Conservation (phyloP, 2,888 invertebrate species). For the Ethmia dodecea region DNA sequence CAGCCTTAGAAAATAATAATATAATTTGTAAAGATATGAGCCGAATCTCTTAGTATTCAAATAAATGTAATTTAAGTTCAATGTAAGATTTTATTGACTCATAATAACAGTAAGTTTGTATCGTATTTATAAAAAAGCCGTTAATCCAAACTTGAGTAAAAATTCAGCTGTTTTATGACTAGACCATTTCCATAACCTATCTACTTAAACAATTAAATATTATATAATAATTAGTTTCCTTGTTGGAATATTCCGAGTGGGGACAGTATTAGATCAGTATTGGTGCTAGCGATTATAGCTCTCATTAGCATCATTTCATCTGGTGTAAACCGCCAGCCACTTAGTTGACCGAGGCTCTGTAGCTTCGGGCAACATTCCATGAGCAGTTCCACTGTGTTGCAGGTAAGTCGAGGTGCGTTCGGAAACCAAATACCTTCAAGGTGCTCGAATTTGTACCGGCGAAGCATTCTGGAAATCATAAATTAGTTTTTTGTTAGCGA, state of each 20-base stretch:
- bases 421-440: slow-evolving; percentile 85
- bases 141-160: no score
- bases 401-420: slow-evolving; percentile 80
- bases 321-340: slow-evolving; percentile 81
- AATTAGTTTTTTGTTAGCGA: no score
- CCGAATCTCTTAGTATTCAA: no score
- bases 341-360: slow-evolving; percentile 80
- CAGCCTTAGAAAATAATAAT: no score
- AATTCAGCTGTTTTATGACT: no score
- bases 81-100: no score
- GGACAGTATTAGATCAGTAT: slow-evolving; percentile 80
- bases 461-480: slow-evolving; percentile 78
- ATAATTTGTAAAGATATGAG: no score
- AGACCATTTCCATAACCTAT: no score
- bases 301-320: slow-evolving; percentile 83
- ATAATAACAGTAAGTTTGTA: no score
- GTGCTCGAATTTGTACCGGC: slow-evolving; percentile 79
- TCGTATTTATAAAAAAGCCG: no score
- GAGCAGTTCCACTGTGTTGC: slow-evolving; percentile 79
- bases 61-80: no score
- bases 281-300: slow-evolving; percentile 80
- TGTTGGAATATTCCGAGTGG: slow-evolving; percentile 78
- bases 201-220: no score
- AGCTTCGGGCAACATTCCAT: slow-evolving; percentile 83
- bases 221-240: slow-evolving; percentile 32